These are phyloP conservation scores for Grammomys dolichurus DNA, from an alignment of 2,113 vertebrate species.

Conservation along the genomic window DNA sequence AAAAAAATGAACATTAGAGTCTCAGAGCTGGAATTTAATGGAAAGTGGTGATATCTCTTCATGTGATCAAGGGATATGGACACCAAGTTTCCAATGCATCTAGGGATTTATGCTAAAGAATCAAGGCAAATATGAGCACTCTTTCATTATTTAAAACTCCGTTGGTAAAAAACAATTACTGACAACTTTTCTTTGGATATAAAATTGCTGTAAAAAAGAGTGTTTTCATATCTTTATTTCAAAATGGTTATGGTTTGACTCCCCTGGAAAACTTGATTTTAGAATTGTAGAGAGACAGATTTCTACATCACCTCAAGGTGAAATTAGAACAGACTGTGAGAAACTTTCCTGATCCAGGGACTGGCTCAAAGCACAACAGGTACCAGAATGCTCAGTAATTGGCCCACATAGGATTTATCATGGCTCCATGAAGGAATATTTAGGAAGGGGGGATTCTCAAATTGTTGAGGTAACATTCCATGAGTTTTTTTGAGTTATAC, in stretches of 20 bases:
- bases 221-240: conserved; percentile 58
- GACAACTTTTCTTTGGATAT: neutral
- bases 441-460: neutral
- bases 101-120: neutral
- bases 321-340: conserved; percentile 20
- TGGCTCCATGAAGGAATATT: neutral
- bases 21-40: neutral
- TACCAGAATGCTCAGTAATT: conserved; percentile 5
- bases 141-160: conserved; percentile 21
- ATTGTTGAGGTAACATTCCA: conserved; percentile 22
- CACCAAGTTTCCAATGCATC: neutral
- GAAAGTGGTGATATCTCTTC: neutral
- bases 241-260: conserved; percentile 37
- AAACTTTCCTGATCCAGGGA: neutral
- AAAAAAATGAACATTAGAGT: neutral
- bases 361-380: conserved; percentile 19
- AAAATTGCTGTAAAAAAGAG: conserved; percentile 55
- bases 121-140: neutral
- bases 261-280: neutral
- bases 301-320: neutral
- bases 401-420: conserved; percentile 37
- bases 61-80: neutral
- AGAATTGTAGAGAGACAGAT: conserved; percentile 27
- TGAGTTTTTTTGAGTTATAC: conserved; percentile 34
- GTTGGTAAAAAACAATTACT: neutral